phyloP scores from a whole-genome alignment of 2,113 vertebrate species.

The Collichthys lucidus region DNA sequence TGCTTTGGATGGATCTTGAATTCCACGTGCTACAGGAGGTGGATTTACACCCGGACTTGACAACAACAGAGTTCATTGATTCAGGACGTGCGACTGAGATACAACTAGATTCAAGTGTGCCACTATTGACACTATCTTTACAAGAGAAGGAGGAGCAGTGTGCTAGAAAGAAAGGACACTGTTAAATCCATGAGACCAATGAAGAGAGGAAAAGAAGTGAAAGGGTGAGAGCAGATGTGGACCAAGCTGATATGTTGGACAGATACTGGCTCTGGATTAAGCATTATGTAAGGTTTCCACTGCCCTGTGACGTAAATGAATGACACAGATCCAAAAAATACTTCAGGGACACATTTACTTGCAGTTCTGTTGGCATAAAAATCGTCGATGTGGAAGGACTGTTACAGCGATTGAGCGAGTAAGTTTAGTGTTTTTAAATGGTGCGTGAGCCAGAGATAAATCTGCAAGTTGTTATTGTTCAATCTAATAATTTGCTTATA shows the following conservation, averaged over 20 bases:
- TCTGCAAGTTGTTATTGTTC: slow-evolving; percentile 17
- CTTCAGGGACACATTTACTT: slow-evolving; percentile 2
- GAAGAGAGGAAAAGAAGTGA: neutral
- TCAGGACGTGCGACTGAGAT: neutral
- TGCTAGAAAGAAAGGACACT: slow-evolving; percentile 9
- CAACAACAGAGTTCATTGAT: slow-evolving; percentile 20
- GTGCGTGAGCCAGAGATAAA: neutral
- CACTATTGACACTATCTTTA: neutral
- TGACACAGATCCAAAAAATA: neutral
- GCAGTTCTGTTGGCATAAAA: neutral
- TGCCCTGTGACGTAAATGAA: slow-evolving; percentile 4
- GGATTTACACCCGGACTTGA: slow-evolving; percentile 8
- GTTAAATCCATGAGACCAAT: slow-evolving; percentile 1
- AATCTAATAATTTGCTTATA: neutral
- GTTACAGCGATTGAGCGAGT: neutral
- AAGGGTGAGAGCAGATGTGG: neutral
- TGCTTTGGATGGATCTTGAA: neutral
- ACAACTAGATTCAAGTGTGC: neutral
- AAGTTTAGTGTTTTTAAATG: slow-evolving; percentile 19
- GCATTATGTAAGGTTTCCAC: slow-evolving; percentile 19
- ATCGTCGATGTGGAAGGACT: neutral
- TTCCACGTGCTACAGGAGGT: neutral
- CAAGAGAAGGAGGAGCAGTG: slow-evolving; percentile 4
- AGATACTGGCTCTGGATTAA: neutral
- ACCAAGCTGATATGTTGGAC: neutral